phyloP scores from a whole-genome alignment of 1,140 invertebrate species.

The Caenorhabditis briggsae region DNA sequence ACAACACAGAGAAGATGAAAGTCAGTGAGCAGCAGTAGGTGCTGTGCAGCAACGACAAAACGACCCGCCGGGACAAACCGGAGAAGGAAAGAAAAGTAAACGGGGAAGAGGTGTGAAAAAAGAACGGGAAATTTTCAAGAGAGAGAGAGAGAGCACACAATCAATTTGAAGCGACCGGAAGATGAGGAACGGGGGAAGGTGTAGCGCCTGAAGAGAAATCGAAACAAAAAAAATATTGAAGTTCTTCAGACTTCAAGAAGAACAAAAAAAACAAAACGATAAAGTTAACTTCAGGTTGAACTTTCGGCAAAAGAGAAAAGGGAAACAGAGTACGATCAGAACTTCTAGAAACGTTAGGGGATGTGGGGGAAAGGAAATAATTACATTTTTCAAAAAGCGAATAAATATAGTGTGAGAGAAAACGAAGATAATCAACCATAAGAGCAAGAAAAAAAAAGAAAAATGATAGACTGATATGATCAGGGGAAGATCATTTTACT shows the following conservation, averaged over 20 bases:
- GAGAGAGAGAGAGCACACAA: constrained; percentile 30
- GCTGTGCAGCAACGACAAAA: not conserved
- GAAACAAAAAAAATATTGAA: not conserved
- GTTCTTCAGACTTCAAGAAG: not conserved
- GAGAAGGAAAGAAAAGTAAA: constrained; percentile 39
- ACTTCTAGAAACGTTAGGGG: constrained; percentile 22
- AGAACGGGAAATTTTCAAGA: not conserved
- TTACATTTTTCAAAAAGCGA: constrained; percentile 52
- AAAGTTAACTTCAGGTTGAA: not conserved
- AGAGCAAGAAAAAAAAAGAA: not conserved
- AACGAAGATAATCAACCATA: constrained; percentile 6
- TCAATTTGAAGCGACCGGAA: constrained; percentile 6
- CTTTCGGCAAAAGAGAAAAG: not conserved
- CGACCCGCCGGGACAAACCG: constrained; percentile 41
- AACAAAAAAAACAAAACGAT: constrained; percentile 25
- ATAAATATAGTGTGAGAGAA: constrained; percentile 40
- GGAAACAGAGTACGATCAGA: not conserved
- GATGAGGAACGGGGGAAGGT: not conserved
- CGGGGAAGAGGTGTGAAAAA: not conserved
- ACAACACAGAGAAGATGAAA: constrained; percentile 3
- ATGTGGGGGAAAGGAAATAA: not conserved
- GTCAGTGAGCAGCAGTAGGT: not conserved
- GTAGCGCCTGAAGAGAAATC: not conserved
- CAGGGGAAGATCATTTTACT: not conserved
- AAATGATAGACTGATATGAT: constrained; percentile 52